Evolutionary conservation across 1,140 invertebrate species (phyloP), one percentile per base, ranked within the genome.

Genomic region (Chrysomallon squamiferum): DNA sequence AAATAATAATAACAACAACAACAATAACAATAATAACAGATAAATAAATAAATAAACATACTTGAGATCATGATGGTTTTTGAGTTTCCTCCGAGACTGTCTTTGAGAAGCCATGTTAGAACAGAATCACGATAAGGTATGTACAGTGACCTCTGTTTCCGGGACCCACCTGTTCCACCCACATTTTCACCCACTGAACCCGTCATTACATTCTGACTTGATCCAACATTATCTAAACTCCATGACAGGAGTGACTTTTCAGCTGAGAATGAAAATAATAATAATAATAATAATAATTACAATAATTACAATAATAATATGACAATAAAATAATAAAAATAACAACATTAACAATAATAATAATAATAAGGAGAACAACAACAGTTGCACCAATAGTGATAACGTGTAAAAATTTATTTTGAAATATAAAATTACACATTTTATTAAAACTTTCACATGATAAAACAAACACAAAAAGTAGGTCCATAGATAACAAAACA

Each of bases 91-190:
- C 95, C 95, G 7, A 97, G 87, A 43, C 93, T 95, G 80, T 96
- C 94, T 83, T 95, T 95, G 43, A 96, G 87, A 9, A 96, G 84
- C 93, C 93, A 96, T 0, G 94, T 96, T 0, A 96, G 88, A n/a
- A 95, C 93, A 11, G 94, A 95, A 85, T 97, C 93, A 35, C 95
- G 86, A 85, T 96, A 96, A 1, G 94, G 94, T 67, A 97, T 94
- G 82, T 94, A 95, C 33, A 76, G 66, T 15, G 70, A 38, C 22
- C 74, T 70, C 3, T 61, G 62, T 50, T 68, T 72, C 27, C 69
- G 75, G 20, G 68, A 52, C 18, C 43, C 32, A 25, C 41, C 35
- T 43, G 20, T 20, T 18, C 32, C 29, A 1, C 59, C 41, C 3
- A 65, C 59, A 25, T 27, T 45, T 22, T 69, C 70, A n/a, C 70